A percentile compares a stretch with the other conserved stretches of the same genome.
Evolutionary conservation across 2,888 invertebrate genomes (phyloP).

Genomic region (Cosmorhoe ocellata): DNA sequence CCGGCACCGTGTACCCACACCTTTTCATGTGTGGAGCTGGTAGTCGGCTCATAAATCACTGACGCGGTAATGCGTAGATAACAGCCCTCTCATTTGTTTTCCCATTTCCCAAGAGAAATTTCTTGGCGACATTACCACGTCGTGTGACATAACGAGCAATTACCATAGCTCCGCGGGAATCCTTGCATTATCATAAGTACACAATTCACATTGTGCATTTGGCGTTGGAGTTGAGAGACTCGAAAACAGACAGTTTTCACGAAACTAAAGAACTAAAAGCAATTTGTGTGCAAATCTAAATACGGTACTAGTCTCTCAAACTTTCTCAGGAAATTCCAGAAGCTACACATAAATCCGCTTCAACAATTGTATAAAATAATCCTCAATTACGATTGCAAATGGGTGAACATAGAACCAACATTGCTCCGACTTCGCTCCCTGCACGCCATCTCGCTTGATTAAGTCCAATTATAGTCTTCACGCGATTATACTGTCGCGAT

Average conservation of each 20-base stretch:
- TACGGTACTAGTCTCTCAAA: slow-evolving; percentile 7
- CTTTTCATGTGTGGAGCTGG: slow-evolving; percentile 45
- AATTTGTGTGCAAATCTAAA: slow-evolving; percentile 16
- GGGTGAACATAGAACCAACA: slow-evolving; percentile 46
- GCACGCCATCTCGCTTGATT: slow-evolving; percentile 72
- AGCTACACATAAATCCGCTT: slow-evolving; percentile 33
- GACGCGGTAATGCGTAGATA: slow-evolving; percentile 77
- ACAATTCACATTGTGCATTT: slow-evolving; percentile 9
- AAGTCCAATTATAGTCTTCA: slow-evolving; percentile 71
- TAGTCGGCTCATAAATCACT: slow-evolving; percentile 74
- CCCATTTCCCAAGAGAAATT: slow-evolving; percentile 77
- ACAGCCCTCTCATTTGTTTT: slow-evolving; percentile 79
- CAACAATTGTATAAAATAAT: slow-evolving; percentile 47
- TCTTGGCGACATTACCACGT: slow-evolving; percentile 71
- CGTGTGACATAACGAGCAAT: slow-evolving; percentile 68
- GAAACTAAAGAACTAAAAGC: slow-evolving; percentile 16
- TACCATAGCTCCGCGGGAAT: slow-evolving; percentile 44
- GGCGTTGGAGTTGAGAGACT: background rate
- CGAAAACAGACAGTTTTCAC: slow-evolving; percentile 9
- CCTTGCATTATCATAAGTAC: slow-evolving; percentile 11
- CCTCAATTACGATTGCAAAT: slow-evolving; percentile 50
- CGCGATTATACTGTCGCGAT: slow-evolving; percentile 69
- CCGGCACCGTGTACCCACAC: slow-evolving; percentile 14
- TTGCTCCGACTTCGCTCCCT: slow-evolving; percentile 35
- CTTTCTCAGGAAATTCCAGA: slow-evolving; percentile 30